Evolutionary conservation across 2,888 invertebrate genomes (phyloP).

Genomic region (Meiosimyza decipiens): DNA sequence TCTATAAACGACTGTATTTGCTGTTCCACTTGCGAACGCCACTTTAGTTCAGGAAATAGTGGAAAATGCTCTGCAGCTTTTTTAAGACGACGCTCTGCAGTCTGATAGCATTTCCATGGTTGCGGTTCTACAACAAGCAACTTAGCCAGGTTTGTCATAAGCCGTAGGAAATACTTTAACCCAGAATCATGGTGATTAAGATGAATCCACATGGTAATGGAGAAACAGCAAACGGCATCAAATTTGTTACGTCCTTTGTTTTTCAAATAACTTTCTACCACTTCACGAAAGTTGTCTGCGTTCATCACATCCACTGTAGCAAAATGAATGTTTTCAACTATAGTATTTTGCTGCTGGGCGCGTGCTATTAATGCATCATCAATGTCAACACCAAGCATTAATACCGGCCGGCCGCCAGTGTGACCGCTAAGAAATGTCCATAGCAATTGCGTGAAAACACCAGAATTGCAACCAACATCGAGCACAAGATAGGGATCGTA

Average conservation of each 20-base stretch:
- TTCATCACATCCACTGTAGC: slow-evolving; percentile 73
- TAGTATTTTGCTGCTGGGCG: slow-evolving; percentile 71
- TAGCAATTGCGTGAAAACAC: slow-evolving; percentile 74
- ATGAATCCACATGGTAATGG: slow-evolving; percentile 92
- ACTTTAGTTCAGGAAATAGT: slow-evolving; percentile 71
- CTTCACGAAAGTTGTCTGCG: slow-evolving; percentile 57
- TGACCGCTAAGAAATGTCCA: slow-evolving; percentile 46
- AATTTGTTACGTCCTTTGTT: slow-evolving; percentile 68
- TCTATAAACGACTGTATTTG: slow-evolving; percentile 72
- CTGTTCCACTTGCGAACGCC: slow-evolving; percentile 72
- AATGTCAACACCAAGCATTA: slow-evolving; percentile 77
- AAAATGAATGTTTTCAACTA: slow-evolving; percentile 69
- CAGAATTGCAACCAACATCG: slow-evolving; percentile 76
- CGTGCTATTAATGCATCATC: slow-evolving; percentile 77
- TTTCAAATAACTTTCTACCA: slow-evolving; percentile 68
- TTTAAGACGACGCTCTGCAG: slow-evolving; percentile 78
- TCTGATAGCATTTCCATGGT: slow-evolving; percentile 85
- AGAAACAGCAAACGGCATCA: slow-evolving; percentile 81
- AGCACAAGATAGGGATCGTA: slow-evolving; percentile 69
- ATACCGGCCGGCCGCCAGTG: slow-evolving; percentile 42
- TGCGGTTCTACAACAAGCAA: slow-evolving; percentile 83
- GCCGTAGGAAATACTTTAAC: slow-evolving; percentile 72
- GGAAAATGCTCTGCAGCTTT: slow-evolving; percentile 72
- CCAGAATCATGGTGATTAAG: slow-evolving; percentile 84
- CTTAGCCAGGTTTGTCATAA: slow-evolving; percentile 69